Evolutionary conservation across 1,140 invertebrate genomes (phyloP), one percentile per base, ranked within the genome.

Genomic region (Drosophila arawakana): DNA sequence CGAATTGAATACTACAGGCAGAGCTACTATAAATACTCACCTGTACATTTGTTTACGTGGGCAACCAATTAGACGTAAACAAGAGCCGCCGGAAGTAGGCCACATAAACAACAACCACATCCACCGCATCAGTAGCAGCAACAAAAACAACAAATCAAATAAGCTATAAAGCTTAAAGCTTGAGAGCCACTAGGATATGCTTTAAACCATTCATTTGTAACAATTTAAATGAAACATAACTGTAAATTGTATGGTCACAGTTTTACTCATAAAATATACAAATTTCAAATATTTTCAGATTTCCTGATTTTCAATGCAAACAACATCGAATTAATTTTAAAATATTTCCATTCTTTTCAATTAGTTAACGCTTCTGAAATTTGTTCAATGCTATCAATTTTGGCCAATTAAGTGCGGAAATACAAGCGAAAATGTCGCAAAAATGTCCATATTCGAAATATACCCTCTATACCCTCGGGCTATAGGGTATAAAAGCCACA

Each of bases 21-120:
- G 49, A 49, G 30, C 13, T 58, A n/a, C 73, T 88, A 86, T 57
- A 88, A 88, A 89, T 88, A 83, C 57, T 78, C 70, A 88, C 76
- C 80, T 88, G 77, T 70, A 70, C 73, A 75, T 88, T 89, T 88
- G 83, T 88, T 88, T 88, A 88, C 84, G 80, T 73, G 63, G n/a
- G 46, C 79, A 54, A 62, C 43, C 68, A 82, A 76, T 88, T 83
- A 83, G 84, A 89, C 77, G 84, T 88, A 88, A 88, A 88, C 83
- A 88, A 83, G 77, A 61, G 62, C 39, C 69, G 73, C 84, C 83
- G 84, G 83, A 88, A 88, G 83, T 88, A 78, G 81, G 81, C 77
- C 83, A 88, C 57, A 62, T 72, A 59, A 75, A 72, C 66, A 74
- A 59, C 43, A 74, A 61, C 57, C 50, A 50, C 66, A 62, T 37